Conservation (phyloP, 1,140 invertebrate genomes). For the Aphidius ervi region DNA sequence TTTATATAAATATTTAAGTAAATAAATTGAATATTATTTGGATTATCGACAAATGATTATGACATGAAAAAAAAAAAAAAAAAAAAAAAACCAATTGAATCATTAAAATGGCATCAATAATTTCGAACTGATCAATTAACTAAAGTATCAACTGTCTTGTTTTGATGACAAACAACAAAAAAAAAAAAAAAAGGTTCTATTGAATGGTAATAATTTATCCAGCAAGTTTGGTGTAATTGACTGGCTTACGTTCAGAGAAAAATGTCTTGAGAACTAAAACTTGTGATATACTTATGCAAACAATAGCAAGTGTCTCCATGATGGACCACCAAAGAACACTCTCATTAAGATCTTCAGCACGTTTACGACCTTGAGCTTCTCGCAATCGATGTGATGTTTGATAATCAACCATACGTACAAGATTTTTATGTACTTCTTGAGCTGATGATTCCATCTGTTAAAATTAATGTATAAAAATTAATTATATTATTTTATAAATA, state of each 20-base stretch:
- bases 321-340: slow-evolving; percentile 90
- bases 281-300: slow-evolving; percentile 82
- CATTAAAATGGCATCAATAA: too few relatives aligned
- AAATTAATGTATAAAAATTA: background rate
- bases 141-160: too few relatives aligned
- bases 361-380: slow-evolving; percentile 88
- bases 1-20: too few relatives aligned
- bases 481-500: background rate
- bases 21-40: too few relatives aligned
- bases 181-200: too few relatives aligned
- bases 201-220: too few relatives aligned
- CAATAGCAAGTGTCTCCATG: slow-evolving; percentile 79
- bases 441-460: slow-evolving; percentile 87
- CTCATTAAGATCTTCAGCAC: slow-evolving; percentile 94
- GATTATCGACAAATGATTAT: too few relatives aligned
- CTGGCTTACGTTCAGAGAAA: slow-evolving; percentile 80
- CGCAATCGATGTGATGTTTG: slow-evolving; percentile 95
- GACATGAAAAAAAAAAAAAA: too few relatives aligned
- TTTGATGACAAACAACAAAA: too few relatives aligned
- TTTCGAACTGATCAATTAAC: too few relatives aligned
- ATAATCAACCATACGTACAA: slow-evolving; percentile 84
- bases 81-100: too few relatives aligned
- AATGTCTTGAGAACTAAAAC: slow-evolving; percentile 92
- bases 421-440: slow-evolving; percentile 80
- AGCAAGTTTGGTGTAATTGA: too few relatives aligned